These are phyloP conservation scores for Isurus oxyrinchus DNA, from an alignment of 2,113 vertebrate genomes.

Conservation along the genomic window DNA sequence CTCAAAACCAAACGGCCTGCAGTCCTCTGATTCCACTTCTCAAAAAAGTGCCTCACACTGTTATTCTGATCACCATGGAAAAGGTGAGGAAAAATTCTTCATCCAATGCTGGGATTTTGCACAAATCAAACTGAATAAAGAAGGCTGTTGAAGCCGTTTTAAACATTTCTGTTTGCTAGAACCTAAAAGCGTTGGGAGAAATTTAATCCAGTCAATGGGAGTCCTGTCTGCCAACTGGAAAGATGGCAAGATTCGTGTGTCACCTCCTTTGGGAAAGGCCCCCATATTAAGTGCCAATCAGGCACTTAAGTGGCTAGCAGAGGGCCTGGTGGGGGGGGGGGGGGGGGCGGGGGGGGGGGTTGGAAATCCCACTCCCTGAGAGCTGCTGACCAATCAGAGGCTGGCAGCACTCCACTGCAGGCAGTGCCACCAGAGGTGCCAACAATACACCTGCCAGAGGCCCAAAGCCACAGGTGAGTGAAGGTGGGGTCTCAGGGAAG, in stretches of 20 bases:
- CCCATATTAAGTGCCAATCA: too few relatives aligned
- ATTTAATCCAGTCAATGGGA: background rate
- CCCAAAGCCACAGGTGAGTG: background rate
- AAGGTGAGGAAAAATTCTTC: background rate
- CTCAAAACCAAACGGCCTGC: background rate
- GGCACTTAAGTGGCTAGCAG: too few relatives aligned
- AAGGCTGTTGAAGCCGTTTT: background rate
- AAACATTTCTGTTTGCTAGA: background rate
- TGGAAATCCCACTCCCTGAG: background rate
- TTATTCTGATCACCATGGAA: background rate
- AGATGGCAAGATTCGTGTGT: background rate
- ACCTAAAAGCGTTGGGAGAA: background rate
- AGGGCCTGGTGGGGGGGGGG: too few relatives aligned
- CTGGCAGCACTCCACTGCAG: too few relatives aligned
- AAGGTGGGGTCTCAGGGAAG: background rate
- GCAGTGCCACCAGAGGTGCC: background rate
- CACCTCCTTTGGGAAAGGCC: background rate
- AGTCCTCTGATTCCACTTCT: background rate
- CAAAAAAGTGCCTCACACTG: background rate
- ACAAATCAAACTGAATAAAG: background rate
- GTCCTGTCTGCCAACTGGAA: too few relatives aligned
- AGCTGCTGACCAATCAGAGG: background rate
- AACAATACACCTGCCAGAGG: background rate
- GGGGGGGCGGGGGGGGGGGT: fast-evolving
- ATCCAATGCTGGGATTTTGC: background rate